Conservation (phyloP, 2,113 vertebrate genomes). For the Myotis davidii region DNA sequence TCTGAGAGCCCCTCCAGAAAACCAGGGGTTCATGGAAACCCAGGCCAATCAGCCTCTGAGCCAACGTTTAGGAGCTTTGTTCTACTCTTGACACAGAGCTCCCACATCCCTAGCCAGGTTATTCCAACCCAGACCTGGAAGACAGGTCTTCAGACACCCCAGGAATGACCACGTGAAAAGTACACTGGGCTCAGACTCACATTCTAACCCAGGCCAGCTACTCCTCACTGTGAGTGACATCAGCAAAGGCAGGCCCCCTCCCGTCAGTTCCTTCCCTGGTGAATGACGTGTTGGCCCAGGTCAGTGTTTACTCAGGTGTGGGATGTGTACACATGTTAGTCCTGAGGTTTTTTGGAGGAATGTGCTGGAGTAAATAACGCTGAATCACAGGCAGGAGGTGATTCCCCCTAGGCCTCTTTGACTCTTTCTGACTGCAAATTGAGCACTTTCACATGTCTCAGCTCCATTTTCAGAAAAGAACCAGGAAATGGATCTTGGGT, state of each 20-base stretch:
- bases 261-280: neutral
- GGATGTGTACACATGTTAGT: fast-evolving
- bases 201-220: neutral
- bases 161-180: neutral
- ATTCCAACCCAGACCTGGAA: neutral
- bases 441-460: neutral
- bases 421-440: neutral
- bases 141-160: neutral
- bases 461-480: conserved; percentile 40
- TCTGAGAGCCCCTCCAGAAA: neutral
- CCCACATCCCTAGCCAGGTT: neutral
- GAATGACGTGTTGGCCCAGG: neutral
- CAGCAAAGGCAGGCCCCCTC: neutral
- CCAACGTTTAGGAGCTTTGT: neutral
- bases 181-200: too few species aligned
- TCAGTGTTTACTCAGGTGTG: neutral
- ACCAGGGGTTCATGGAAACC: neutral
- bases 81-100: neutral
- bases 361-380: neutral
- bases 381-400: neutral
- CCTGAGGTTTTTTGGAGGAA: neutral
- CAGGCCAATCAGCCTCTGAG: neutral
- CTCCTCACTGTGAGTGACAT: neutral
- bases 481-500: neutral
- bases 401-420: neutral